Evolutionary conservation across 2,113 vertebrate genomes (phyloP), one percentile per base, ranked within the genome.

Genomic region (Petrocephalus microphthalmus): DNA sequence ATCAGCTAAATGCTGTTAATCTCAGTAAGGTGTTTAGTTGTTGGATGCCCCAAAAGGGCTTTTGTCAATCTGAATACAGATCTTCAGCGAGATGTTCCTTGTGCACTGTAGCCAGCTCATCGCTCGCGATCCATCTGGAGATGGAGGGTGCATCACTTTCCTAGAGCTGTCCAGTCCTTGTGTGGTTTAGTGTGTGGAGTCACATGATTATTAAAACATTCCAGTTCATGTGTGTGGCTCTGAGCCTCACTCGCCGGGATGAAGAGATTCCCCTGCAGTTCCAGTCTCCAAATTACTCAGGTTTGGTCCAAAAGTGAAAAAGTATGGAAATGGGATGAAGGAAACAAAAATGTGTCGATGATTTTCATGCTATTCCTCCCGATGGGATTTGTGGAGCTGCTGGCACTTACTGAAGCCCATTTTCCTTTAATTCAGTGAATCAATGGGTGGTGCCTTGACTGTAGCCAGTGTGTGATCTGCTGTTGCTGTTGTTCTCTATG

Each of bases 391-490:
- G 19, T 11, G n/a, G 82, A 19, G 45, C 82, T 25, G 22, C 47
- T 25, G 22, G 49, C 47, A 83, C 82, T 33, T 22, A 25, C 6
- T 84, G 22, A 49, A 52, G 3, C 82, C 49, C 17, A 42, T 56
- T 85, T 90, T 47, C 49, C 85, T 88, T 90, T 90, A 45, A 74
- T 85, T 84, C n/a, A 57, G 74, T 89, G 84, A 67, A 13, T 19
- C 54, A 86, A 37, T 81, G 54, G 37, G 56, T 60, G 85, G 51
- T 86, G 85, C 85, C 85, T 86, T 64, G 56, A 86, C 17, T 42
- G 17, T 37, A 86, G 33, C 25, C 71, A n/a, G 87, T 52, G 37
- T 52, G 25, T 81, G 51, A 82, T 45, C 78, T 56, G 51, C n/a
- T 54, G 51, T 42, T 53, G 29, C 87, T 82, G 71, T 88, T 64